Percentiles rank a stretch among this genome's conserved stretches.
Evolutionary conservation across 1,140 invertebrate genomes (phyloP).

Genomic region (Neodiprion pinetum): DNA sequence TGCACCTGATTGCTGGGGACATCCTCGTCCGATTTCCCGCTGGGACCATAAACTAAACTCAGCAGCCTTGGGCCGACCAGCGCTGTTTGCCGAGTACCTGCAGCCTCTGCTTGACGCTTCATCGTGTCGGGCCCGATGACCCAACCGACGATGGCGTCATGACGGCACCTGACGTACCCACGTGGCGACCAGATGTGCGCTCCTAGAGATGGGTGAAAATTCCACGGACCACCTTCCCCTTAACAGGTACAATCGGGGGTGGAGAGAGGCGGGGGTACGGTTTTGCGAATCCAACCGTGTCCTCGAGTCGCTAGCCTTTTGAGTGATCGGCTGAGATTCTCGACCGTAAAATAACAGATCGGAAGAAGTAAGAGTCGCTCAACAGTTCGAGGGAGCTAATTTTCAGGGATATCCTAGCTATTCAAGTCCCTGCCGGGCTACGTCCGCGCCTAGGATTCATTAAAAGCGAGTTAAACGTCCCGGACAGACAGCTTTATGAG

Average conservation of each 20-base stretch:
- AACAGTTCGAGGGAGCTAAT: neutral
- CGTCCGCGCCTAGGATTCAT: conserved; percentile 37
- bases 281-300: no score
- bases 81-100: neutral
- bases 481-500: conserved; percentile 40
- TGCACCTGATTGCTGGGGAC: neutral
- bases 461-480: conserved; percentile 44
- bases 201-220: neutral
- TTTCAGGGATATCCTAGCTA: neutral
- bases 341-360: neutral
- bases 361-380: neutral
- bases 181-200: conserved; percentile 44
- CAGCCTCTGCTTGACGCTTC: neutral
- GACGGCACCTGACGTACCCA: conserved; percentile 30
- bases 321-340: neutral
- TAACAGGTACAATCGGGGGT: conserved; percentile 35
- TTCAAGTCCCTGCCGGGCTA: neutral
- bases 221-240: neutral
- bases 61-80: neutral
- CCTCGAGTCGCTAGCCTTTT: no score
- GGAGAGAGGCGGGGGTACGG: no score
- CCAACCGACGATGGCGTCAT: neutral
- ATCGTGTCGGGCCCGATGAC: neutral
- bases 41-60: neutral
- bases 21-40: neutral